These are phyloP conservation scores for Coleophora flavipennella DNA, from an alignment of 2,888 invertebrate genomes.

Conservation along the genomic window DNA sequence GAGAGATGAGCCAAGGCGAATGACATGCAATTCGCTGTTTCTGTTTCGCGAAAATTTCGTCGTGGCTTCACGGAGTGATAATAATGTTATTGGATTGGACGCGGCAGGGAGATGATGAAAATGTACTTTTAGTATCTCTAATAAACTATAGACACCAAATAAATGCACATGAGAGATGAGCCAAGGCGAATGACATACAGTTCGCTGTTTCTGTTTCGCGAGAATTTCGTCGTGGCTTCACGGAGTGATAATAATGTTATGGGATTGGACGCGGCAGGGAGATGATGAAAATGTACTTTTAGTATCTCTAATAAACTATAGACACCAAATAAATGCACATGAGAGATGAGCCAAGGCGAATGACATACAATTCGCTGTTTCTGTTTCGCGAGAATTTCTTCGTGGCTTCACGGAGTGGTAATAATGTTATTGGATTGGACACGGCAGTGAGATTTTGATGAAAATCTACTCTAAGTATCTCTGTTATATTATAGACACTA, in stretches of 20 bases:
- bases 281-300: too few relatives aligned
- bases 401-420: conserved; percentile 1
- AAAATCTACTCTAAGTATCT: too few relatives aligned
- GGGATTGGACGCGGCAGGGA: conserved; percentile 3
- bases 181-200: conserved; percentile 6
- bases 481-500: too few relatives aligned
- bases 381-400: conserved; percentile 24
- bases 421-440: not conserved
- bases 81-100: not conserved
- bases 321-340: conserved; percentile 7
- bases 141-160: too few relatives aligned
- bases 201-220: conserved; percentile 22
- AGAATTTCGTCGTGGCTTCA: conserved; percentile 17
- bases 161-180: conserved; percentile 13
- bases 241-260: not conserved
- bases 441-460: conserved; percentile 1
- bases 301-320: too few relatives aligned
- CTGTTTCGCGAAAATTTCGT: conserved; percentile 24
- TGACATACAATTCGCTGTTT: conserved; percentile 14
- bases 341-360: conserved; percentile 14
- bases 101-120: conserved; percentile 1
- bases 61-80: conserved; percentile 1
- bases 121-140: too few relatives aligned
- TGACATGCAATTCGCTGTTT: conserved; percentile 14
- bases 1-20: conserved; percentile 14